Base-by-base conservation (phyloP, 1,140 invertebrate species). In the Idris sp. region DNA sequence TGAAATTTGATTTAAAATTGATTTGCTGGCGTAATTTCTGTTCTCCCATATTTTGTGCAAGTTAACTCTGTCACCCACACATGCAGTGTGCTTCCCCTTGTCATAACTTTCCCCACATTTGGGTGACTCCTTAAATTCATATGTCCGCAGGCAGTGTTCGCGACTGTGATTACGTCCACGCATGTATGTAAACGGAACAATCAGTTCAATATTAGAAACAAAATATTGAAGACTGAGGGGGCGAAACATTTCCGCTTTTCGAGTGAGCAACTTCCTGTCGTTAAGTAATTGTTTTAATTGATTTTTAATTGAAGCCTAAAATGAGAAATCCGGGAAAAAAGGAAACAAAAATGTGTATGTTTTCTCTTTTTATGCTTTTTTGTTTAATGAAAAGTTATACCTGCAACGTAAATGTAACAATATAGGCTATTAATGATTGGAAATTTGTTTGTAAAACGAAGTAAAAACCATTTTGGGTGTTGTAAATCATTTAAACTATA, bases 101-200 rank as follows among this genome's bases (percentile, higher is more conserved):
- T 56, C 68, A 43, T 72, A 72, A 58, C 56, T 64, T 56, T 56
- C 51, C 56, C 58, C 41, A 54, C 33, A 72, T 72, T 72, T 62
- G 43, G n/a, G 58, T 35, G 49, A 30, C 40, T 71, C 51, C 68
- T 72, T 72, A 72, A 72, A 72, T 72, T 72, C 51, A 25, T 43
- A 41, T 58, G 68, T 51, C 59, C 51, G 51, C 51, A 22, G 51
- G 68, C 41, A 30, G 40, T 43, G 56, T 61, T 36, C 28, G 67
- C 33, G 49, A 51, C n/a, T 31, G 44, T 72, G 49, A 72, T 72
- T 64, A 72, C 36, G 43, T 43, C 43, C 51, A 72, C 43, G 58
- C 58, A 64, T 62, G 58, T 30, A 49, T 56, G 68, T 72, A 49
- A 72, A 56, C 31, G 43, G 43, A 43, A 72, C 58, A 64, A 72